Evolutionary conservation across 2,113 vertebrate genomes (phyloP).

Genomic region (Notechis scutatus): DNA sequence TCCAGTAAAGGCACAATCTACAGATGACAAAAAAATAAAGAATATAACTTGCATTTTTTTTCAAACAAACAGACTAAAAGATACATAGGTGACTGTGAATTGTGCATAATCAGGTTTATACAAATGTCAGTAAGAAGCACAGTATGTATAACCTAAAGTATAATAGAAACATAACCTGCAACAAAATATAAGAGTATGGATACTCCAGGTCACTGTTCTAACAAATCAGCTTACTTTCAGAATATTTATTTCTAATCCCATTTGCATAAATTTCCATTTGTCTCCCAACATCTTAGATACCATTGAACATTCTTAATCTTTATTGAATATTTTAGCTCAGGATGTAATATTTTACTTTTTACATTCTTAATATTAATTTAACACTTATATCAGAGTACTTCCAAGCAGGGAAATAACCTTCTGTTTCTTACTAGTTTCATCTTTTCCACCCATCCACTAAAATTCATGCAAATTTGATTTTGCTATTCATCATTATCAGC

Average conservation of each 20-base stretch:
- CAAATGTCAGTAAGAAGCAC: not conserved
- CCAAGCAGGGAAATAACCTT: not conserved
- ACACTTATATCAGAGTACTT: not conserved
- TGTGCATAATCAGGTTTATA: too few relatives aligned
- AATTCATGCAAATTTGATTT: not conserved
- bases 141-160: not conserved
- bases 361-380: not conserved
- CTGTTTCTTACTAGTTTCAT: not conserved
- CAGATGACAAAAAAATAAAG: conserved; percentile 15
- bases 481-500: not conserved
- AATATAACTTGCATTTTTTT: not conserved
- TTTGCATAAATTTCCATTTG: not conserved
- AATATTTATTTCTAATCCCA: not conserved
- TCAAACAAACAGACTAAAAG: not conserved
- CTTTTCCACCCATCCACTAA: not conserved
- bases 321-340: not conserved
- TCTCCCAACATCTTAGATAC: not conserved
- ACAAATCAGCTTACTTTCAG: not conserved
- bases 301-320: not conserved
- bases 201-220: not conserved
- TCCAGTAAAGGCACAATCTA: conserved; percentile 80
- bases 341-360: not conserved
- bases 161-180: not conserved
- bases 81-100: not conserved
- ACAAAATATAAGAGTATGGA: not conserved